phyloP scores from a whole-genome alignment of 2,113 vertebrate genomes.

The Otocyon megalotis region DNA sequence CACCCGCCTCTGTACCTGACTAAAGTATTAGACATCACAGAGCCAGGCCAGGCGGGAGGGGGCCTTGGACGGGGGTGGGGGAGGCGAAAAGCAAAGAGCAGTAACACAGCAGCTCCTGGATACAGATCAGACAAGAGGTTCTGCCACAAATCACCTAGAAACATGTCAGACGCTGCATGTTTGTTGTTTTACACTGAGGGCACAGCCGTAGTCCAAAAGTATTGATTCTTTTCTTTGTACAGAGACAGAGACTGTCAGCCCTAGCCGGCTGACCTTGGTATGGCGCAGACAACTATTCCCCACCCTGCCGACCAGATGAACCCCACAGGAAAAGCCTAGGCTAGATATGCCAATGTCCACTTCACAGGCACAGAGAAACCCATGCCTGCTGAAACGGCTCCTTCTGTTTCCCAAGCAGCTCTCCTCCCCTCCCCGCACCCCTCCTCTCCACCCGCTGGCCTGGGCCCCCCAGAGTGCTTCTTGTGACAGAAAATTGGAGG shows the following conservation, averaged over 20 bases:
- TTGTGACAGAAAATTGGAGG: conserved; percentile 91
- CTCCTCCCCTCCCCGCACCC: conserved; percentile 72
- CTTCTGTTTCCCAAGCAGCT: conserved; percentile 75
- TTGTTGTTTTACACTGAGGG: conserved; percentile 99
- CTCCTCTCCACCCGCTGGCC: not conserved
- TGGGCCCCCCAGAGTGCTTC: conserved; percentile 81
- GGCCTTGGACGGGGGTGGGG: conserved; percentile 55
- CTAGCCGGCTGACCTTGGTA: conserved; percentile 96
- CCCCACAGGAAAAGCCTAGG: conserved; percentile 91
- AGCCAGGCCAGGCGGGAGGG: conserved; percentile 86
- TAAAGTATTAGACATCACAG: conserved; percentile 91
- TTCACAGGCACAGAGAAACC: conserved; percentile 87
- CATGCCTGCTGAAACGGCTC: conserved; percentile 87
- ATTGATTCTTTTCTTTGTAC: conserved; percentile 99
- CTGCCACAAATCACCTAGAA: conserved; percentile 94
- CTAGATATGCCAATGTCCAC: conserved; percentile 88
- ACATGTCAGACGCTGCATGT: conserved; percentile 96
- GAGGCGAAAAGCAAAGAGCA: conserved; percentile 86
- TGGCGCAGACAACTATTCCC: conserved; percentile 96
- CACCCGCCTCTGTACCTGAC: conserved; percentile 89
- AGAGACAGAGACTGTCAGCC: conserved; percentile 99
- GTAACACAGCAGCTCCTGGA: conserved; percentile 90
- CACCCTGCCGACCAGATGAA: conserved; percentile 91
- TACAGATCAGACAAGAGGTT: conserved; percentile 93
- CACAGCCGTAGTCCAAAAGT: conserved; percentile 99